Conservation (phyloP, 1,140 invertebrate genomes). For the Hormaphis cornu region DNA sequence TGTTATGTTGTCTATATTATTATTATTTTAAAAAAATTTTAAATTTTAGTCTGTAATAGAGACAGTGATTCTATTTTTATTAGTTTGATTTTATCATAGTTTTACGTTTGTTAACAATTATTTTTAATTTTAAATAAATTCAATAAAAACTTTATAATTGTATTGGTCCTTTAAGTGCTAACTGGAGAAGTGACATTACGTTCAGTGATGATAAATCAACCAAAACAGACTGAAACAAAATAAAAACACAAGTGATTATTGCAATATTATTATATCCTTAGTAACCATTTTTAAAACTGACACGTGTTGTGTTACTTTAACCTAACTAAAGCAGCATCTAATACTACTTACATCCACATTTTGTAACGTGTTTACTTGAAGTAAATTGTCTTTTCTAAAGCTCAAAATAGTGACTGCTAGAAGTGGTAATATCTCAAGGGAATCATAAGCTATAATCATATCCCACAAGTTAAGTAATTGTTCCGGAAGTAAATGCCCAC, state of each 20-base stretch:
- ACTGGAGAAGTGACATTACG: conserved; percentile 72
- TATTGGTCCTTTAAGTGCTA: conserved; percentile 50
- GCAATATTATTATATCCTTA: background rate
- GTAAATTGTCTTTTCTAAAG: conserved; percentile 82
- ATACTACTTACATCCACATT: conserved; percentile 59
- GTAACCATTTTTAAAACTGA: too few relatives aligned
- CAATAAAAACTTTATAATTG: conserved; percentile 36
- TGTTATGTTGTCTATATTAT: too few relatives aligned
- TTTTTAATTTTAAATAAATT: background rate
- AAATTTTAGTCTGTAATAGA: too few relatives aligned
- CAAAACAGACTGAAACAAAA: conserved; percentile 59
- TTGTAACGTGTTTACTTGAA: conserved; percentile 74
- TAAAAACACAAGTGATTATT: conserved; percentile 21
- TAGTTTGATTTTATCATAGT: background rate
- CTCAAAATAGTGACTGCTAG: conserved; percentile 82
- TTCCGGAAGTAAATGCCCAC: conserved; percentile 82
- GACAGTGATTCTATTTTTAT: background rate
- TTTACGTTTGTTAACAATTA: background rate
- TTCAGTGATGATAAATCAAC: conserved; percentile 83
- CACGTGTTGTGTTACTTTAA: too few relatives aligned
- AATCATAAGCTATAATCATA: conserved; percentile 80
- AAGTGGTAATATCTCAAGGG: conserved; percentile 76
- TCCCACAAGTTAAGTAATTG: conserved; percentile 89
- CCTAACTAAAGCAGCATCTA: conserved; percentile 4
- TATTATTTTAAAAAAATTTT: too few relatives aligned